Evolutionary conservation across 2,797 vertebrate species (phyloP).

Genomic region (Sebastes hubbsi): DNA sequence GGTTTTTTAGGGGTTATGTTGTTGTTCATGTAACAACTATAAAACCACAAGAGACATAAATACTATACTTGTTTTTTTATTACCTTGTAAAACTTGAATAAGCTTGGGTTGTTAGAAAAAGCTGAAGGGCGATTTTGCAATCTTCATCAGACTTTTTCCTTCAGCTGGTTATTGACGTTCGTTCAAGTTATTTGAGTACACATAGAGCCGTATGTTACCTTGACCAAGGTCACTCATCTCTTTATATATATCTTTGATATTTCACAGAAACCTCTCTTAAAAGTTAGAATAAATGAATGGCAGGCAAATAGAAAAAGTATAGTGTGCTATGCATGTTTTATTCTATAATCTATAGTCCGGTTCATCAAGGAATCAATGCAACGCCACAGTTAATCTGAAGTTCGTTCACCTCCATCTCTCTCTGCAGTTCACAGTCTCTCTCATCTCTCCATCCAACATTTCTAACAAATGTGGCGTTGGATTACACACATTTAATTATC

Average conservation of each 20-base stretch:
- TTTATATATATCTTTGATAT: no score
- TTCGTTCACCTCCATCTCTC: no score
- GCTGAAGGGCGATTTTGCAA: not conserved
- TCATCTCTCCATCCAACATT: no score
- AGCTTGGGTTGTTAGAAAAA: not conserved
- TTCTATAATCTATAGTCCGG: no score
- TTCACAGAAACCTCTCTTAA: no score
- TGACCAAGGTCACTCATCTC: not conserved
- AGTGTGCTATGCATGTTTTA: no score
- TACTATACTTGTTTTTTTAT: not conserved
- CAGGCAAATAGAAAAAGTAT: no score
- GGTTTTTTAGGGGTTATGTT: not conserved
- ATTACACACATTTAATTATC: not conserved
- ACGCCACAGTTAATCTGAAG: no score
- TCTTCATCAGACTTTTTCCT: not conserved
- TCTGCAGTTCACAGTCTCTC: no score
- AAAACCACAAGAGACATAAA: not conserved
- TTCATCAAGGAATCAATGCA: no score
- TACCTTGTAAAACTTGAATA: not conserved
- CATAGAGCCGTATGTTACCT: not conserved
- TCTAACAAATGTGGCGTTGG: not conserved
- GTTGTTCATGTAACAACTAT: not conserved
- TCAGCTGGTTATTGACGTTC: not conserved
- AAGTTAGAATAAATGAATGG: no score
- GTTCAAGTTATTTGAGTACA: not conserved